Evolutionary conservation across 2,113 vertebrate species (phyloP).

Genomic region (Montifringilla adamsi): DNA sequence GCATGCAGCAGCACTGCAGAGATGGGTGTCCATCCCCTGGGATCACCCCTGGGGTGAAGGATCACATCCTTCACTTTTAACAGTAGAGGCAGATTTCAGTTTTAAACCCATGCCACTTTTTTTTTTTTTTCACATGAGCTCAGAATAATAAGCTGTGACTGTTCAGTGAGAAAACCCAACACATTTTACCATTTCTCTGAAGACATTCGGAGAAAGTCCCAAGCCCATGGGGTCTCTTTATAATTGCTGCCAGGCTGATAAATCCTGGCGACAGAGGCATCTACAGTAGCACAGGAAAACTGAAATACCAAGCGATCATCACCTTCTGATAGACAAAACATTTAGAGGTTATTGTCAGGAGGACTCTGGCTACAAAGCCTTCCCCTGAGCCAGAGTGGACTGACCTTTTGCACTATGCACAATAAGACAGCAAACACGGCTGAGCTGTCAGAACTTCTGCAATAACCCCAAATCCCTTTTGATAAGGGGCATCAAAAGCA

Average conservation of each 20-base stretch:
- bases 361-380: slow-evolving; percentile 3
- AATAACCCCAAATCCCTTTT: slow-evolving; percentile 59
- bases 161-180: neutral
- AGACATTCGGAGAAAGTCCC: neutral
- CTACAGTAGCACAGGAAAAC: slow-evolving; percentile 1
- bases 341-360: slow-evolving; percentile 29
- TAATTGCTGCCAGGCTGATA: neutral
- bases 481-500: slow-evolving; percentile 38
- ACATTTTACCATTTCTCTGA: neutral
- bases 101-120: neutral
- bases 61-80: neutral
- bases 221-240: neutral
- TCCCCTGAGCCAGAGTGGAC: neutral
- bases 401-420: slow-evolving; percentile 54
- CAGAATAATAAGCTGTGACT: neutral
- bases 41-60: neutral
- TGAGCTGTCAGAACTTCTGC: slow-evolving; percentile 28
- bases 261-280: neutral
- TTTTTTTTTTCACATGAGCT: neutral
- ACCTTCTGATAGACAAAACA: slow-evolving; percentile 30
- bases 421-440: neutral
- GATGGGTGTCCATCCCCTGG: fast-evolving
- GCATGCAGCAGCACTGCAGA: neutral
- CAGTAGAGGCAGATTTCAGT: neutral
- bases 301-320: neutral